phyloP scores from a whole-genome alignment of 1,140 invertebrate genomes.

The Pristionchus pacificus region DNA sequence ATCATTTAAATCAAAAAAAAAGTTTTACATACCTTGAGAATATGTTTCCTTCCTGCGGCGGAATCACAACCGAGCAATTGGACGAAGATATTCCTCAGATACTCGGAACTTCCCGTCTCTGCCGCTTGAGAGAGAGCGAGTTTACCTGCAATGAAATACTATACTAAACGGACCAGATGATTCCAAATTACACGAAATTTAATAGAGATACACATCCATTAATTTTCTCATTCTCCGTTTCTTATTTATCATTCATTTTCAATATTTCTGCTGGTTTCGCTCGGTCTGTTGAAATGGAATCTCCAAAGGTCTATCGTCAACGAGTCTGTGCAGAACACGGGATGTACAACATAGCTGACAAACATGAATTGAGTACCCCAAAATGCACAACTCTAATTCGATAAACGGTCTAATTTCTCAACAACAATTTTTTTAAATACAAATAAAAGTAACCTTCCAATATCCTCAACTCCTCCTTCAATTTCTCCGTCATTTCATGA shows the following conservation, averaged over 20 bases:
- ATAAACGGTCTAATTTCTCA: background rate
- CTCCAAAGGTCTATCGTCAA: too few species aligned
- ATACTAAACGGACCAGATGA: conserved; percentile 1
- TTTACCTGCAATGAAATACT: conserved; percentile 35
- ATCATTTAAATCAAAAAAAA: background rate
- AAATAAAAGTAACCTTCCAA: conserved; percentile 42
- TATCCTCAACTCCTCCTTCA: conserved; percentile 50
- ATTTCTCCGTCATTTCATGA: conserved; percentile 50
- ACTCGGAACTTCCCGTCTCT: conserved; percentile 50
- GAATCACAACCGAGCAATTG: conserved; percentile 44
- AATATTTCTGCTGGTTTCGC: too few species aligned
- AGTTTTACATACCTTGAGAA: conserved; percentile 53
- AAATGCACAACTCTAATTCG: background rate
- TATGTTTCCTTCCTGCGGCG: conserved; percentile 40
- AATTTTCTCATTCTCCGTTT: too few species aligned
- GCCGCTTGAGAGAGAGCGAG: conserved; percentile 30
- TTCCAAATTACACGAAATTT: background rate
- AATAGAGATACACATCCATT: too few species aligned
- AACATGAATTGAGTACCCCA: background rate
- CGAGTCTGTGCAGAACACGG: background rate
- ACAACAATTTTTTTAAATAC: background rate
- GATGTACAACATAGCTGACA: conserved; percentile 6
- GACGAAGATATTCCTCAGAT: conserved; percentile 53
- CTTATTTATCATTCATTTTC: too few species aligned
- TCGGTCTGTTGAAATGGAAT: too few species aligned